A percentile compares a stretch with the other conserved stretches of the same genome.
Evolutionary conservation across 2,113 vertebrate species (phyloP).

Genomic region (Pachypanchax playfairii): DNA sequence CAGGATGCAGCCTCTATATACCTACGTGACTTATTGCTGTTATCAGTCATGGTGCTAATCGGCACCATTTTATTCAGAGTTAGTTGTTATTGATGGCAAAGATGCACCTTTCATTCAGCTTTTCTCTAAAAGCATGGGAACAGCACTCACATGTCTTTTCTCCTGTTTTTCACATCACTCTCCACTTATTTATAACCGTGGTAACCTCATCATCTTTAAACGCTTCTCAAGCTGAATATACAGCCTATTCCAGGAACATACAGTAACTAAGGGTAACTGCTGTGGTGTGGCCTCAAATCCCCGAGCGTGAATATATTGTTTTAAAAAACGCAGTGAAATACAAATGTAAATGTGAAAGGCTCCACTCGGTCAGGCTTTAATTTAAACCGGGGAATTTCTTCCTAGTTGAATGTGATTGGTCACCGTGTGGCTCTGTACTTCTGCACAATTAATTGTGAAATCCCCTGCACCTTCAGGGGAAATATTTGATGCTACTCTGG

Average conservation of each 20-base stretch:
- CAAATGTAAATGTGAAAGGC: constrained; percentile 20
- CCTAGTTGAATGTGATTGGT: neutral
- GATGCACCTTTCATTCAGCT: neutral
- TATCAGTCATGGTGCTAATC: constrained; percentile 20
- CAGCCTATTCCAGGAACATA: constrained; percentile 34
- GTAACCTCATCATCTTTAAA: constrained; percentile 48
- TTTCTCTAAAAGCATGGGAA: constrained; percentile 11
- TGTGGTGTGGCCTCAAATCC: constrained; percentile 17
- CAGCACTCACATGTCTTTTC: constrained; percentile 8
- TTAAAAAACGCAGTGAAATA: constrained; percentile 7
- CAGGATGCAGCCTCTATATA: too few species aligned
- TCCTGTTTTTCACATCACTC: neutral
- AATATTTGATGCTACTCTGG: constrained; percentile 13
- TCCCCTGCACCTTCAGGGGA: neutral
- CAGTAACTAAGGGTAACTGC: constrained; percentile 29
- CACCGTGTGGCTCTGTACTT: constrained; percentile 2
- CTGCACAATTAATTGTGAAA: constrained; percentile 29
- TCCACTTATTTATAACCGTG: constrained; percentile 36
- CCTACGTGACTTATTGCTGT: constrained; percentile 25
- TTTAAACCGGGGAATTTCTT: constrained; percentile 10
- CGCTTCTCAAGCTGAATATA: constrained; percentile 30
- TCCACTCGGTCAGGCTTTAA: constrained; percentile 1
- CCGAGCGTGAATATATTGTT: constrained; percentile 33
- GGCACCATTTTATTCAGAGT: constrained; percentile 32
- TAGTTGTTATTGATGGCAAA: neutral